Percentiles rank a stretch among this genome's conserved stretches.
Evolutionary conservation across 2,888 invertebrate species (phyloP).

Genomic region (Mythimna lalbum): DNA sequence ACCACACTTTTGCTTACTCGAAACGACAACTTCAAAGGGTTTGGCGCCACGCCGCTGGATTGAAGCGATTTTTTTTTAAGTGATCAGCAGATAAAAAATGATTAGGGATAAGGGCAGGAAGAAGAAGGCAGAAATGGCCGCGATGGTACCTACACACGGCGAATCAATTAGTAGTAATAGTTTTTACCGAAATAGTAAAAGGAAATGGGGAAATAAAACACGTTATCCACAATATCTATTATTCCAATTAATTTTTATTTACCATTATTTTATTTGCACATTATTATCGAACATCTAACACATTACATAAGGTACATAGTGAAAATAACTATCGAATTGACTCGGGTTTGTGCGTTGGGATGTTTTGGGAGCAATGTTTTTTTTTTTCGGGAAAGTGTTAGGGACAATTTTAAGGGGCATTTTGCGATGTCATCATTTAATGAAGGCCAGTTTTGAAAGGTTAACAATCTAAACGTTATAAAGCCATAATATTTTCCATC

Average conservation of each 20-base stretch:
- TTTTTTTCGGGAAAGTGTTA: not conserved
- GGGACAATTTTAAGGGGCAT: not conserved
- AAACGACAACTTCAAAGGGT: too few species aligned
- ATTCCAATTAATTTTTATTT: conserved; percentile 77
- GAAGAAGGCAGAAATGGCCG: too few species aligned
- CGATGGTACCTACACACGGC: too few species aligned
- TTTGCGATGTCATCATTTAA: not conserved
- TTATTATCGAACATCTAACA: conserved; percentile 69
- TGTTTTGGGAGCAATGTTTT: not conserved
- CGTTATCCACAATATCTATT: conserved; percentile 79
- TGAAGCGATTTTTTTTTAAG: too few species aligned
- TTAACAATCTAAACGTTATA: not conserved
- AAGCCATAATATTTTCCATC: not conserved
- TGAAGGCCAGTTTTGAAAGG: not conserved
- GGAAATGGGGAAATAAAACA: conserved; percentile 71
- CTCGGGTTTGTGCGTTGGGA: conserved; percentile 59
- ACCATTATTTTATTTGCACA: conserved; percentile 77
- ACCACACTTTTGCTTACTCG: too few species aligned
- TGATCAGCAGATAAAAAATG: too few species aligned
- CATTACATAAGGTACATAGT: conserved; percentile 30
- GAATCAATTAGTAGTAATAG: too few species aligned
- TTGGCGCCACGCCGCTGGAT: too few species aligned
- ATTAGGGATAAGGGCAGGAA: too few species aligned
- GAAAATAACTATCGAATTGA: conserved; percentile 37
- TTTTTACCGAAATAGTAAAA: not conserved